Percentiles rank a stretch among this genome's conserved stretches.
Evolutionary conservation across 2,113 vertebrate genomes (phyloP).

Genomic region (Suncus etruscus): DNA sequence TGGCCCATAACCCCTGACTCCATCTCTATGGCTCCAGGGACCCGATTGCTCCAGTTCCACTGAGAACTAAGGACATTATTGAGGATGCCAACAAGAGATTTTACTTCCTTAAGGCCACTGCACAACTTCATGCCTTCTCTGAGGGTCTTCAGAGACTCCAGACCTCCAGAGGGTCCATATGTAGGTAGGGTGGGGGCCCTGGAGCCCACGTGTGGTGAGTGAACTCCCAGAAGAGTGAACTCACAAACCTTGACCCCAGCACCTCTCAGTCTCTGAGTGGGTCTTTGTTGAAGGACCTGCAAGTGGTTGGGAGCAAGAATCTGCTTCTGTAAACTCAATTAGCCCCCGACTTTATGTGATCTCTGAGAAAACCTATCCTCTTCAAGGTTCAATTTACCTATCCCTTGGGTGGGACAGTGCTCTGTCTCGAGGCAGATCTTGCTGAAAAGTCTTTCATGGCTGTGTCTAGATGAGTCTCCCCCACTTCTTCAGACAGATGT

Average conservation of each 20-base stretch:
- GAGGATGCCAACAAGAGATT: background rate
- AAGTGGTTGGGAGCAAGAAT: background rate
- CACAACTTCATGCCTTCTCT: background rate
- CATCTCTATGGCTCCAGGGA: background rate
- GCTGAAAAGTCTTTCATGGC: background rate
- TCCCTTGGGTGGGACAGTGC: background rate
- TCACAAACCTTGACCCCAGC: background rate
- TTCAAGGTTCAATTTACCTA: background rate
- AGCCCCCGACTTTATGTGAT: background rate
- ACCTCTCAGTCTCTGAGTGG: background rate
- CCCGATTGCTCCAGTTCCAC: background rate
- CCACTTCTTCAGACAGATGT: background rate
- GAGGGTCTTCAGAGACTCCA: background rate
- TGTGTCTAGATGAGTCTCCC: background rate
- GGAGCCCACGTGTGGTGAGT: background rate
- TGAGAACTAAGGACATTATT: background rate
- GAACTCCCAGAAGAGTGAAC: background rate
- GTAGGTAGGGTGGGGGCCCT: background rate
- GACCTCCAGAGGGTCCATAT: background rate
- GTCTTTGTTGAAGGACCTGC: background rate
- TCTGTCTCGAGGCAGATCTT: slow-evolving; percentile 5
- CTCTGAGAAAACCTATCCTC: background rate
- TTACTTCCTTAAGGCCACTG: background rate
- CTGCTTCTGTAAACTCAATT: background rate
- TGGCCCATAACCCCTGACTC: background rate